Base-by-base conservation (phyloP, 2,113 vertebrate species). In the Phalacrocorax brasilianus region DNA sequence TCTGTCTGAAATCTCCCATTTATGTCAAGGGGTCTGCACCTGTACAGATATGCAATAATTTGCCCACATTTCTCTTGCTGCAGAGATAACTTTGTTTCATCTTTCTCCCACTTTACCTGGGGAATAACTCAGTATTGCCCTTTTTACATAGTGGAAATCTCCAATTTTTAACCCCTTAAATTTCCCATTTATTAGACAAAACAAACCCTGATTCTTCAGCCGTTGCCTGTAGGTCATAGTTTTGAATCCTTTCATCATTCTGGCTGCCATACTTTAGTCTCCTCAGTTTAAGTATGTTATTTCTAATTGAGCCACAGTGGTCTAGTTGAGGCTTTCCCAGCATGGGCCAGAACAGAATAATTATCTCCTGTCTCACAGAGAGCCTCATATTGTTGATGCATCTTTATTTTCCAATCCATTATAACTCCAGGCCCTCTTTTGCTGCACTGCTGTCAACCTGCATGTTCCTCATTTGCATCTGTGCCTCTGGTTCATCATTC, bases 391-490 rank as follows among this genome's bases (percentile, higher is more conserved):
- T 84, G 47, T 89, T 80, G 76, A 35, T 4, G 1, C 47, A 62
- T 84, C 59, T 84, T 84, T 74, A 71, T 85, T 95, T 95, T 91
- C 89, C 87, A 50, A 93, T 70, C 55, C 50, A 50, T 62, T 89
- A 12, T 92, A 84, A 89, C 63, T 86, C 63, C 72, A 89, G 27
- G 50, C 73, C 32, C 28, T 92, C 28, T 91, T 89, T 56, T 35
- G 16, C 42, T 84, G 65, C 73, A 59, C 65, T 71, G 50, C 72
- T 95, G 76, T 65, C 83, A 91, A 30, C 35, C 12, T 88, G 19
- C 11, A 3, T 12, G 28, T 58, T 95, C 59, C 42, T 95, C 20
- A 38, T 88, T 89, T 83, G 67, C 8, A 2, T 56, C 63, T 76
- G 42, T 76, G 63, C 35, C 63, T 84, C 61, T 86, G 47, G 33